Base-by-base conservation (phyloP, 2,113 vertebrate species). In the Diglossa brunneiventris region DNA sequence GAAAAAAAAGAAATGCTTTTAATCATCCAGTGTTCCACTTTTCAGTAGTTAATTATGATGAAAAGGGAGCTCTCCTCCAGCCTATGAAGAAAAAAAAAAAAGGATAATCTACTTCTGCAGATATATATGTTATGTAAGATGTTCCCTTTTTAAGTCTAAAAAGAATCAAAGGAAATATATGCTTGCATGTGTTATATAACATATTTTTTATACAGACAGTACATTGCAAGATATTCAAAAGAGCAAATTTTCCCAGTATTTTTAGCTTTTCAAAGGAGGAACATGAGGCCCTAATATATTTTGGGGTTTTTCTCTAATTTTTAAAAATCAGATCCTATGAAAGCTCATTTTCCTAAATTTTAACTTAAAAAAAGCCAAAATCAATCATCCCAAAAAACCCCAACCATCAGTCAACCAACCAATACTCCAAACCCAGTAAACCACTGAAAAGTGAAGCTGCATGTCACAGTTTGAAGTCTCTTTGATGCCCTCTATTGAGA, bases 11-110 rank as follows among this genome's bases (percentile, higher is more conserved):
- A 68, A 83, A 76, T 62, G 2, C 8, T 91, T 96, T 91, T 91
- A 93, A 89, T 95, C 67, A 94, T 74, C 6, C 22, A 66, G 72
- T 81, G 84, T 85, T 95, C 82, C 20, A 95, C 55, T 94, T 96
- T 87, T 81, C 64, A 44, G 30, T 67, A 92, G 66, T 58, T 92
- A 95, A 96, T 91, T 89, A 86, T 75, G 73, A 74, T 95, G 87
- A 94, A 88, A 94, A 79, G 26, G 26, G 19, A 91, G 26, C 30
- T 70, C 4, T 92, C 13, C 23, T 91, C 52, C 31, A 92, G 68
- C 5, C n/a, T 33, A 21, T 84, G 9, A 69, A 59, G 53, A 63
- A 50, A 67, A 61, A 61, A 63, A 63, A 50, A 70, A 49, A 5
- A 14, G n/a, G 12, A 80, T 84, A 82, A 89, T 84, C 61, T 83